phyloP scores from a whole-genome alignment of 1,140 invertebrate genomes.

The Papilio glaucus region DNA sequence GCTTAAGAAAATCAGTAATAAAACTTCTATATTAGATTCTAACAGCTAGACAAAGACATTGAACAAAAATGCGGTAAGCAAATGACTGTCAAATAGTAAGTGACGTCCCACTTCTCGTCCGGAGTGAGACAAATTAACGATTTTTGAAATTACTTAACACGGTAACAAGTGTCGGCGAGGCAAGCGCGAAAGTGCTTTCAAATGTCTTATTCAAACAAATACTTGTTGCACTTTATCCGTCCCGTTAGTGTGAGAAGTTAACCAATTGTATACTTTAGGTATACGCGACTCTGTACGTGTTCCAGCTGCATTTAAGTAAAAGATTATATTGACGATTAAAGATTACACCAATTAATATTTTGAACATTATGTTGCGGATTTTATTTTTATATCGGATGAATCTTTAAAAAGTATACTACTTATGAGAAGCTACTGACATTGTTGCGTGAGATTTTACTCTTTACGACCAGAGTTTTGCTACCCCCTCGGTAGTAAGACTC shows the following conservation, averaged over 20 bases:
- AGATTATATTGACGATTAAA: not conserved
- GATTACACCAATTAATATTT: not conserved
- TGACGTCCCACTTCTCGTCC: conserved; percentile 16
- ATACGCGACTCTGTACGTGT: not conserved
- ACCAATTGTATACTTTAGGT: not conserved
- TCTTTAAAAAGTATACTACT: too few species aligned
- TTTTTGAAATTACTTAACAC: conserved; percentile 53
- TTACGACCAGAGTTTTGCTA: too few species aligned
- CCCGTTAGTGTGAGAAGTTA: conserved; percentile 59
- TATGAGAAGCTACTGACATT: too few species aligned
- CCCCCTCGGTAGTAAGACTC: too few species aligned
- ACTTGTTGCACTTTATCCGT: conserved; percentile 63
- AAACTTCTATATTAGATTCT: not conserved
- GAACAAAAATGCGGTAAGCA: conserved; percentile 16
- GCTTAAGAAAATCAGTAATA: not conserved
- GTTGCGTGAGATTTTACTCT: too few species aligned
- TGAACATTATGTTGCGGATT: too few species aligned
- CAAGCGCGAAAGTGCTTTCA: conserved; percentile 47
- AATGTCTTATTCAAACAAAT: conserved; percentile 65
- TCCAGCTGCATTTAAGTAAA: not conserved
- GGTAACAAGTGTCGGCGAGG: conserved; percentile 58
- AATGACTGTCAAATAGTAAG: conserved; percentile 21
- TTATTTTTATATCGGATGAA: too few species aligned
- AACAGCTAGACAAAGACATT: not conserved
- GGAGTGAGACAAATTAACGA: conserved; percentile 45